Evolutionary conservation across 1,140 invertebrate genomes (phyloP), one percentile per base, ranked within the genome.

Genomic region (Metopolophium dirhodum): DNA sequence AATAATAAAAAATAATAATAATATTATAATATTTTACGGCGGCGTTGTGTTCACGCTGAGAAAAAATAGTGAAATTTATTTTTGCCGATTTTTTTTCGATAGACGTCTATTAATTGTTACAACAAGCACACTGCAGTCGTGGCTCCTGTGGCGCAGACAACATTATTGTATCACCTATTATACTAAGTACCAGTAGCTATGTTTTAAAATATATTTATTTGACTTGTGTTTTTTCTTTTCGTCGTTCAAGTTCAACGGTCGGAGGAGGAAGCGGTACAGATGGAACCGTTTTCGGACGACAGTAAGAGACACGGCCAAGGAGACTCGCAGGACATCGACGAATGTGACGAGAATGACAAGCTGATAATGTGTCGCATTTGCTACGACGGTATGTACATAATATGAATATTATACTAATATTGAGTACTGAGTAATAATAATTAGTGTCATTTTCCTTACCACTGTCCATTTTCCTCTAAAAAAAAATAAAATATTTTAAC

Each of bases 281-380:
- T 77, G 61, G 61, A 77, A 35, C 30, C 61, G 30, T 18, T 68
- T n/a, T 77, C 61, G 14, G 61, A n/a, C n/a, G 22, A 61, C 57
- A 77, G 30, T 14, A 77, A 77, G n/a, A n/a, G 61, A n/a, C n/a
- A n/a, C n/a, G 6, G 61, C 6, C 61, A 30, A n/a, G 61, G n/a
- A n/a, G 61, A 30, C 57, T 6, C 61, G 14, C 2, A 18, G 4
- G 61, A 77, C n/a, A 18, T n/a, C 30, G 61, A 35, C n/a, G 61
- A 77, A 77, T 18, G 18, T 14, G 61, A 18, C 11, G 85, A 30
- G 26, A 45, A n/a, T 6, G 90, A 91, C 11, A 57, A 90, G 23
- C 35, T 90, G 1, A 68, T 91, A 26, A 68, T 23, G 14, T 91
- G 90, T 26, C 90, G 90, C 23, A 91, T 91, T 77, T 91, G 90